Evolutionary conservation across 2,888 invertebrate genomes (phyloP).

Genomic region (Myopa tessellatipennis): DNA sequence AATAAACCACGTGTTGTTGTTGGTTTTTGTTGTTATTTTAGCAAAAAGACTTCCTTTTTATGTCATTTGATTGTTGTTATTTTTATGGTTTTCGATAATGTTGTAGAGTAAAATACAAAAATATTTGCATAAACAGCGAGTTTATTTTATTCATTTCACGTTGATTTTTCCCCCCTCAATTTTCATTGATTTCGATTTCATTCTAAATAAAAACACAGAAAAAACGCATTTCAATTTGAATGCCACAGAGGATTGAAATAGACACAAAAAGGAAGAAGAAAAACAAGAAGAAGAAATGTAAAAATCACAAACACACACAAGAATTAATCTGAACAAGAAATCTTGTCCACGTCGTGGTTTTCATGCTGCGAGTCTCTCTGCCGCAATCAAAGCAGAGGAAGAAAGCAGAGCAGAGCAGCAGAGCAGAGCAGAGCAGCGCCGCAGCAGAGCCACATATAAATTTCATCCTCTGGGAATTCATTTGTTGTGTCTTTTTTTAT

Average conservation of each 20-base stretch:
- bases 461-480: neutral
- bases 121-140: conserved; percentile 4
- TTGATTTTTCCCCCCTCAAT: neutral
- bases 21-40: neutral
- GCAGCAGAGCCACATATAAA: neutral
- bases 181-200: neutral
- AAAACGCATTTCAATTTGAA: neutral
- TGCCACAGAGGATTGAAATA: neutral
- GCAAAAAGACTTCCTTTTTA: neutral
- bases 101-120: neutral
- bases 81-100: too few species aligned
- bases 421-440: neutral
- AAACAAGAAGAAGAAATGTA: neutral
- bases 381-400: neutral
- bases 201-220: neutral
- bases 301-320: neutral
- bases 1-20: neutral
- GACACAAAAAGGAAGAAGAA: neutral
- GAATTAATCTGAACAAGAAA: neutral
- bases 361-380: neutral
- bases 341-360: neutral
- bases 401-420: neutral
- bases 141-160: neutral
- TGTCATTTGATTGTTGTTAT: too few species aligned
- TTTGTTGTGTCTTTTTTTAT: neutral